A percentile compares a stretch with the other conserved stretches of the same genome.
Evolutionary conservation across 2,888 invertebrate species (phyloP).

Genomic region (Microdon myrmicae): DNA sequence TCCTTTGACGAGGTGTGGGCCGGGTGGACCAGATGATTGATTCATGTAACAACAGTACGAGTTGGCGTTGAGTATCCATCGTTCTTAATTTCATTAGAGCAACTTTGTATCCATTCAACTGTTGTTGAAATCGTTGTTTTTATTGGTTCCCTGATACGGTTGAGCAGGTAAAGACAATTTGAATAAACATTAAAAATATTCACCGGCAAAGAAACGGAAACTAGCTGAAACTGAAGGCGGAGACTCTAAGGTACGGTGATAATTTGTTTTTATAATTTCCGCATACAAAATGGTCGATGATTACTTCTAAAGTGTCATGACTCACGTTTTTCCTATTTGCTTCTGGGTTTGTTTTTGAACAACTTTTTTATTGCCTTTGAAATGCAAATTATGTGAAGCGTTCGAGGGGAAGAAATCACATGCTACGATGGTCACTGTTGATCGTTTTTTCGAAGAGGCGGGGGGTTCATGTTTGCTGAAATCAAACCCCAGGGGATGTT

Average conservation of each 20-base stretch:
- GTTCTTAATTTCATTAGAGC: slow-evolving; percentile 46
- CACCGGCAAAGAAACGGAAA: slow-evolving; percentile 15
- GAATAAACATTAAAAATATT: slow-evolving; percentile 23
- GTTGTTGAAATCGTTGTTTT: slow-evolving; percentile 46
- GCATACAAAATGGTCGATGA: slow-evolving; percentile 30
- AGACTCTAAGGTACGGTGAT: slow-evolving; percentile 26
- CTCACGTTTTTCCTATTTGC: slow-evolving; percentile 4
- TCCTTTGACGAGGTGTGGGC: too few relatives aligned
- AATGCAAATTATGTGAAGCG: too few relatives aligned
- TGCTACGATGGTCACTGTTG: too few relatives aligned
- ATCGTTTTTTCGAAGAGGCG: too few relatives aligned
- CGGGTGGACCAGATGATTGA: slow-evolving; percentile 46
- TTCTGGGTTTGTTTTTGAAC: not conserved
- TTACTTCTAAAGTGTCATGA: slow-evolving; percentile 17
- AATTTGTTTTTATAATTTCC: slow-evolving; percentile 41
- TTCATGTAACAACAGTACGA: slow-evolving; percentile 49
- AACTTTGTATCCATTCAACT: slow-evolving; percentile 44
- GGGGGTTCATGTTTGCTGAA: too few relatives aligned
- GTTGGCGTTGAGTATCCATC: slow-evolving; percentile 51
- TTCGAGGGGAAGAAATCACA: too few relatives aligned
- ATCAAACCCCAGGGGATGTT: too few relatives aligned
- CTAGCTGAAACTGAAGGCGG: slow-evolving; percentile 35
- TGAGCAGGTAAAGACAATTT: slow-evolving; percentile 41
- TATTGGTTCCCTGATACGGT: slow-evolving; percentile 41
- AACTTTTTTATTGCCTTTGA: too few relatives aligned